Evolutionary conservation across 2,888 invertebrate species (phyloP).

Genomic region (Apamea epomidion): DNA sequence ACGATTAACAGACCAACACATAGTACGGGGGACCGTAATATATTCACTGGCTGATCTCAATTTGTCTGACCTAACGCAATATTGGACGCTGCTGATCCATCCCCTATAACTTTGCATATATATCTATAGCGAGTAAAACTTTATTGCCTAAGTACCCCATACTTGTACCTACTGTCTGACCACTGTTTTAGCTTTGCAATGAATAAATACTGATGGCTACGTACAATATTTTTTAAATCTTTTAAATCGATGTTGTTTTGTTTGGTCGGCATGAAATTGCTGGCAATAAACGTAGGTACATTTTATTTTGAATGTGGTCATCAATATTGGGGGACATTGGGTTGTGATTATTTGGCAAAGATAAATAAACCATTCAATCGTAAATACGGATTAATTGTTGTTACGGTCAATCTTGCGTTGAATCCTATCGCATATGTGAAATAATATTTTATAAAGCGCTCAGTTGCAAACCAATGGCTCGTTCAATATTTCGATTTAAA

Average conservation of each 20-base stretch:
- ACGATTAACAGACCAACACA: conserved; percentile 89
- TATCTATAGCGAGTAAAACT: conserved; percentile 63
- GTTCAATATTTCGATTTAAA: conserved; percentile 54
- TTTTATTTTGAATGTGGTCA: conserved; percentile 8
- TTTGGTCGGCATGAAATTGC: background rate
- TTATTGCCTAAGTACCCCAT: conserved; percentile 42
- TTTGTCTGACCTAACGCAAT: conserved; percentile 90
- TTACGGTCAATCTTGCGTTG: conserved; percentile 36
- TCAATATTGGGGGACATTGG: conserved; percentile 5
- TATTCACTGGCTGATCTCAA: conserved; percentile 89
- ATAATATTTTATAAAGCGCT: conserved; percentile 68
- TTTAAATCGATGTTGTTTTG: background rate
- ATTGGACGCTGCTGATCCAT: conserved; percentile 79
- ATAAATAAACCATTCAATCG: conserved; percentile 19
- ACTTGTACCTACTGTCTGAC: conserved; percentile 1
- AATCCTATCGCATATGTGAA: conserved; percentile 29
- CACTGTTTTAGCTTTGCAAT: background rate
- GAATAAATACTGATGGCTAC: background rate
- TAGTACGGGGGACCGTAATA: conserved; percentile 87
- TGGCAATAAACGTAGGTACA: background rate
- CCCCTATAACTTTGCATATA: conserved; percentile 75
- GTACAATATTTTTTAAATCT: background rate
- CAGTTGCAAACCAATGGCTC: conserved; percentile 42
- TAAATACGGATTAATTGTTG: conserved; percentile 31
- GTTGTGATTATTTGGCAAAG: conserved; percentile 21